These are phyloP conservation scores for Microtus pennsylvanicus DNA, from an alignment of 2,113 vertebrate species.

Conservation along the genomic window DNA sequence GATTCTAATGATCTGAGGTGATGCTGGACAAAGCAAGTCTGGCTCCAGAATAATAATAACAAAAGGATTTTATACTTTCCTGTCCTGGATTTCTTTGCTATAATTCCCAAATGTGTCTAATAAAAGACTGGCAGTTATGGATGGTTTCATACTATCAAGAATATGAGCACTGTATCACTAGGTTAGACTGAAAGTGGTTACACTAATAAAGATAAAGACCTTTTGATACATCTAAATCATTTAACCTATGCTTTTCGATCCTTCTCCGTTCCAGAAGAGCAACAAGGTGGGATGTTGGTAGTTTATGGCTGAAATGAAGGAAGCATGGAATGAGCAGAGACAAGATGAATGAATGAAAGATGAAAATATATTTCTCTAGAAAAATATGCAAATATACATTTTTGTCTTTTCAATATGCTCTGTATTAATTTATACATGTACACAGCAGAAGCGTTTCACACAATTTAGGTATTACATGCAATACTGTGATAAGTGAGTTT, in stretches of 20 bases:
- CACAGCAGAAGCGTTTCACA: constrained; percentile 67
- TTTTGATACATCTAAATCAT: not conserved
- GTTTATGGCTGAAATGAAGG: not conserved
- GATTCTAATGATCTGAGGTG: constrained; percentile 5
- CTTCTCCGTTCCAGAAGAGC: not conserved
- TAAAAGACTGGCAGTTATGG: not conserved
- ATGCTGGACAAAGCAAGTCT: constrained; percentile 12
- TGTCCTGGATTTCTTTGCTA: constrained; percentile 17
- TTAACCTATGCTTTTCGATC: constrained; percentile 18
- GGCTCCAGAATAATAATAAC: not conserved
- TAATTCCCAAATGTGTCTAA: not conserved
- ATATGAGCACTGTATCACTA: not conserved
- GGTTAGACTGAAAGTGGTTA: not conserved
- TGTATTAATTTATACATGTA: constrained; percentile 80
- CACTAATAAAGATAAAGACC: not conserved
- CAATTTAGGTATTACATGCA: constrained; percentile 57
- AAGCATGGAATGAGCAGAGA: constrained; percentile 63
- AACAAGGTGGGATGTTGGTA: not conserved
- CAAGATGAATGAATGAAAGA: constrained; percentile 64
- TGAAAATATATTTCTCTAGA: constrained; percentile 58
- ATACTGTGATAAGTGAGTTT: constrained; percentile 71
- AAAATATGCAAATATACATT: constrained; percentile 83
- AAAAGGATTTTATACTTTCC: not conserved
- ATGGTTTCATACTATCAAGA: not conserved
- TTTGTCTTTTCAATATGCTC: constrained; percentile 66